These are phyloP conservation scores for Cyprinodon brontotheroides DNA, from an alignment of 2,113 vertebrate species.

Conservation along the genomic window DNA sequence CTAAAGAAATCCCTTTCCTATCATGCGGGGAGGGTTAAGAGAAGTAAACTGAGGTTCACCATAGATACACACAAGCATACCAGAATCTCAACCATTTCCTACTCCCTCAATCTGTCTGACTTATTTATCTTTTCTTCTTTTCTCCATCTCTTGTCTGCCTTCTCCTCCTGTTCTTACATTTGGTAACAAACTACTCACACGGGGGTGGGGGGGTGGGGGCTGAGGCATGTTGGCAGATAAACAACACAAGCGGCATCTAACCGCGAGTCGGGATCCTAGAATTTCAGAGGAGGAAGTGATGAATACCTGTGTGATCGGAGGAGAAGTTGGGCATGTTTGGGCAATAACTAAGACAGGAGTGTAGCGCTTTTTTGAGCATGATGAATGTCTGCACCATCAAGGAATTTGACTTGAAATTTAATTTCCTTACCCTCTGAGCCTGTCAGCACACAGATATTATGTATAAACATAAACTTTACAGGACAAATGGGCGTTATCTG, in stretches of 20 bases:
- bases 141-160: slow-evolving; percentile 8
- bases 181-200: slow-evolving; percentile 36
- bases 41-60: slow-evolving; percentile 34
- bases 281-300: slow-evolving; percentile 65
- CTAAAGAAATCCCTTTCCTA: slow-evolving; percentile 18
- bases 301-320: slow-evolving; percentile 25
- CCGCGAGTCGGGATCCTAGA: slow-evolving; percentile 55
- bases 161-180: slow-evolving; percentile 14
- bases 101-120: slow-evolving; percentile 11
- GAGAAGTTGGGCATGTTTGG: slow-evolving; percentile 53
- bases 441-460: no score
- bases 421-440: no score
- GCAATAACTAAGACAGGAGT: slow-evolving; percentile 43
- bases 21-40: slow-evolving; percentile 9
- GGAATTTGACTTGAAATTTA: no score
- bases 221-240: slow-evolving; percentile 60
- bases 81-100: slow-evolving; percentile 4
- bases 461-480: no score
- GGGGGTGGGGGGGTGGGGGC: no score
- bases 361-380: slow-evolving; percentile 13
- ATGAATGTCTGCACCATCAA: no score
- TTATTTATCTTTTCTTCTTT: neutral
- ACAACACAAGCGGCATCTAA: slow-evolving; percentile 49
- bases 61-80: slow-evolving; percentile 6
- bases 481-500: no score